phyloP scores from a whole-genome alignment of 1,140 invertebrate genomes.

The Aphaenogaster ashmeadi region DNA sequence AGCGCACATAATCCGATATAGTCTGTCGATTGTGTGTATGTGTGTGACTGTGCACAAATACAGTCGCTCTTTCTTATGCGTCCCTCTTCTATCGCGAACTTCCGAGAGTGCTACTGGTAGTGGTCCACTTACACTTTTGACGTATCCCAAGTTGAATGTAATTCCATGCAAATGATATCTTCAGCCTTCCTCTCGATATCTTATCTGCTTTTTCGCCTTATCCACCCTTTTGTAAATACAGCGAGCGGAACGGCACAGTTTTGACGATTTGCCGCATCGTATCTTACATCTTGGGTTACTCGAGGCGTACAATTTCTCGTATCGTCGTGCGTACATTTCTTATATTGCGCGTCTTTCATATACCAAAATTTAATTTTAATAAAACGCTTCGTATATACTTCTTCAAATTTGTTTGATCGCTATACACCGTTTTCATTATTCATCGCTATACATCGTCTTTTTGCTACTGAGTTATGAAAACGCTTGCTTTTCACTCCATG shows the following conservation, averaged over 20 bases:
- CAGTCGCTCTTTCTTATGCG: constrained; percentile 49
- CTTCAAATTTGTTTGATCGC: not conserved
- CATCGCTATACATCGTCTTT: not conserved
- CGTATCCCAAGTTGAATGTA: constrained; percentile 67
- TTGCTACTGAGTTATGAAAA: constrained; percentile 31
- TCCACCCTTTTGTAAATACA: constrained; percentile 3
- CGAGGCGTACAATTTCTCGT: not conserved
- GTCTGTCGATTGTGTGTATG: not conserved
- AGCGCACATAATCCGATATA: not conserved
- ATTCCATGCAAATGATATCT: constrained; percentile 78
- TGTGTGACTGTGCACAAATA: constrained; percentile 9
- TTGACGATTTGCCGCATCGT: not conserved
- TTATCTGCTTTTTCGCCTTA: constrained; percentile 50
- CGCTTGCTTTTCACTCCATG: constrained; percentile 12
- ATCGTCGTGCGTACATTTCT: not conserved
- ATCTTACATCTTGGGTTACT: not conserved
- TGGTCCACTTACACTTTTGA: constrained; percentile 64
- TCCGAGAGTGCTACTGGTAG: constrained; percentile 60
- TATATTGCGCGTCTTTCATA: not conserved
- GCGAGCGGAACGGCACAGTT: not conserved
- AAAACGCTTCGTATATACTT: not conserved
- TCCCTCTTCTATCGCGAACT: constrained; percentile 53
- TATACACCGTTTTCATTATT: not conserved
- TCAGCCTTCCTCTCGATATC: constrained; percentile 26
- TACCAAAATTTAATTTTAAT: not conserved